Conservation (phyloP, 2,797 vertebrate species). For the Mycteria americana region DNA sequence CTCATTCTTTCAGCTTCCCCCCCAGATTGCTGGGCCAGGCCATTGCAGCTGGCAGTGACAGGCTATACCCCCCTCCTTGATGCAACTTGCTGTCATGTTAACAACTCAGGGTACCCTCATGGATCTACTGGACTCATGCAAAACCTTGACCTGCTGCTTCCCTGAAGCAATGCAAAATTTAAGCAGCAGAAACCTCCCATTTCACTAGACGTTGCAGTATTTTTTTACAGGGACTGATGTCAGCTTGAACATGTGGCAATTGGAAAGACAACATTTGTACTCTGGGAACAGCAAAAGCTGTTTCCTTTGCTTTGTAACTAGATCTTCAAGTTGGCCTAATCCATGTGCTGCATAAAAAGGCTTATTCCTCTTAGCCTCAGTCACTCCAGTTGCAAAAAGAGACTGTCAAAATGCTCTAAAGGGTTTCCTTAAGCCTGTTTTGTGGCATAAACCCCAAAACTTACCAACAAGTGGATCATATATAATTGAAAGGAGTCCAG, state of each 20-base stretch:
- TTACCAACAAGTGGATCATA: not conserved
- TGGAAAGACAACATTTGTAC: not conserved
- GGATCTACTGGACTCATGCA: not conserved
- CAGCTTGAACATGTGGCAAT: slow-evolving; percentile 30
- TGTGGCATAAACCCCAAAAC: not conserved
- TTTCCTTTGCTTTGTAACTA: slow-evolving; percentile 29
- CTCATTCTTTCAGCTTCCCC: not conserved
- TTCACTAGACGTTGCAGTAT: not conserved
- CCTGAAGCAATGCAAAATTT: not conserved
- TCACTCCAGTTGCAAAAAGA: not conserved
- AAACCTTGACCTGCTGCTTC: not conserved
- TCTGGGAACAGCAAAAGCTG: not conserved
- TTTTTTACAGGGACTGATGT: not conserved
- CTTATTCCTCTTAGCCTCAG: not conserved
- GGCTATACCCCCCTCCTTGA: fast-evolving
- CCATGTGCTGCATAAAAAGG: not conserved
- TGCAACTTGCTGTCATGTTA: not conserved
- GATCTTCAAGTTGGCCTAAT: slow-evolving; percentile 7
- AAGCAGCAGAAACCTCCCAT: not conserved
- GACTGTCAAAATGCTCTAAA: not conserved
- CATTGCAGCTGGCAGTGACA: not conserved
- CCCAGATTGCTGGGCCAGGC: not conserved
- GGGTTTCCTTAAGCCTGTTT: not conserved
- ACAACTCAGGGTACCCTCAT: not conserved
- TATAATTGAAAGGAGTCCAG: not conserved